Base-by-base conservation (phyloP, 2,888 invertebrate species). In the Rambutsinella grinnellia region DNA sequence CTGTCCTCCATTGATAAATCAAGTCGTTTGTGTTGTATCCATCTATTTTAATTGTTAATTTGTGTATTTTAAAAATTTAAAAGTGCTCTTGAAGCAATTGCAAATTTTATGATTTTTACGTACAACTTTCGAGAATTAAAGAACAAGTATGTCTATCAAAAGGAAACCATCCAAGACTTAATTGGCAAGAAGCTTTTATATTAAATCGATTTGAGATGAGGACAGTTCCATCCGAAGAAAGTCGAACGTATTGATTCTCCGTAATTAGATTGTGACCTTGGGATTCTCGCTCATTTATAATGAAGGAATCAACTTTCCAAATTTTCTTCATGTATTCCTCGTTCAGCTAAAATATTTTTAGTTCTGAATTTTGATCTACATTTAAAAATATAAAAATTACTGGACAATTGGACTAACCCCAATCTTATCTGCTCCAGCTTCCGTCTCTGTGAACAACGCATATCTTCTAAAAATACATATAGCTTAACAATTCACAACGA, bases 101-200 rank as follows among this genome's bases (percentile, higher is more conserved):
- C 76, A 81, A 53, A 66, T 66, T 66, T 79, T 76, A 49, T 72
- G 69, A 58, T 60, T 13, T 49, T 87, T 93, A 95, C 96, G 96
- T 93, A 97, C 97, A 97, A 91, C 96, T 96, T 91, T 97, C 96
- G 85, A 97, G 95, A 90, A 96, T 95, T 87, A 97, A 95, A 87
- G 95, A 94, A 88, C 97, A 97, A 83, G 95, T 88, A 87, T 97
- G 97, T 84, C 95, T 91, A 88, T 97, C 97, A 96, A 97, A 96
- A 49, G 97, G 97, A 87, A 97, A 97, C 88, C 96, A 96, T 87
- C 96, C 95, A 61, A 97, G 91, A 87, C 96, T 94, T 97, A 97
- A 97, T 75, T 96, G 96, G 88, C 97, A 97, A 84, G 96, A 95
- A 81, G 96, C 96, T 81, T 96, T 97, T 88, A 97, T 91, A 87